phyloP scores from a whole-genome alignment of 1,140 invertebrate species.

The Lanistes nyassanus region DNA sequence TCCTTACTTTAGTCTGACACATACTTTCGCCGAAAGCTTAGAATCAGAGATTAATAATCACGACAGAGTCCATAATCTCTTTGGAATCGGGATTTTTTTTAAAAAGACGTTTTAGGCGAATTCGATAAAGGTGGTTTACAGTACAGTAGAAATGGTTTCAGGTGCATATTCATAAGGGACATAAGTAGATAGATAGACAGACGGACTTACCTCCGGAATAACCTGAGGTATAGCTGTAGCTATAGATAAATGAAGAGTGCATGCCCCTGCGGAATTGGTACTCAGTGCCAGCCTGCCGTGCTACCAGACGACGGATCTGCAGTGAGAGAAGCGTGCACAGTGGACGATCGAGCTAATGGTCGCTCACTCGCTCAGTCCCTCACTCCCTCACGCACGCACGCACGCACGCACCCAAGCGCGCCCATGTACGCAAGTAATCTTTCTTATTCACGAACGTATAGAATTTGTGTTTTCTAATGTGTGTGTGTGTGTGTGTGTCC shows the following conservation, averaged over 20 bases:
- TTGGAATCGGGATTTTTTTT: too few species aligned
- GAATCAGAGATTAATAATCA: too few species aligned
- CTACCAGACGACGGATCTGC: neutral
- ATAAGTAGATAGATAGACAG: neutral
- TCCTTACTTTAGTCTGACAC: too few species aligned
- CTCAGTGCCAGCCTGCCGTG: neutral
- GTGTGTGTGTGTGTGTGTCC: too few species aligned
- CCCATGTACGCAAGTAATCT: neutral
- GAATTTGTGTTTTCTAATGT: too few species aligned
- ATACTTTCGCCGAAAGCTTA: too few species aligned
- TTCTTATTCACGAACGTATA: neutral
- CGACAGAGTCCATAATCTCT: too few species aligned
- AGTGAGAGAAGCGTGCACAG: neutral
- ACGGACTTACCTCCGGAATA: neutral
- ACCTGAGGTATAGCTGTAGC: neutral
- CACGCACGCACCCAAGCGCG: neutral
- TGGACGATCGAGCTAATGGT: neutral
- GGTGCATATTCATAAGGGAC: neutral
- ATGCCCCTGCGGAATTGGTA: neutral
- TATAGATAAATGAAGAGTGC: neutral
- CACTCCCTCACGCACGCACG: neutral
- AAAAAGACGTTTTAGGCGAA: too few species aligned
- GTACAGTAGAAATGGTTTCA: too few species aligned
- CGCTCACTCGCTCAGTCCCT: neutral
- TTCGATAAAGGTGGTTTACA: too few species aligned